Base-by-base conservation (phyloP, 2,888 invertebrate genomes). In the Dolichomitus sp. region DNA sequence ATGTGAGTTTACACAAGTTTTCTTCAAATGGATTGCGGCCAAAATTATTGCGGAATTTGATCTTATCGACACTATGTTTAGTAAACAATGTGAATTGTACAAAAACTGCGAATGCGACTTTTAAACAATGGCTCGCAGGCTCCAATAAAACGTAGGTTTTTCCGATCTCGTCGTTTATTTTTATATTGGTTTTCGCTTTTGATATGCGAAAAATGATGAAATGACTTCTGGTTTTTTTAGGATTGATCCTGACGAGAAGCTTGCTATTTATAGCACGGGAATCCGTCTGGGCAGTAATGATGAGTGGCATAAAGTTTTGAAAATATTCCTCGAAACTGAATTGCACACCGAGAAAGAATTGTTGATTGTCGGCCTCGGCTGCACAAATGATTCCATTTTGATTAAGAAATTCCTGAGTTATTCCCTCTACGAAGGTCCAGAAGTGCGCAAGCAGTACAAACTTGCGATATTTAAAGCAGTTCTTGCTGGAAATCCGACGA, bases 1-100 rank as follows among this genome's bases (percentile, higher is more conserved):
- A 93, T 92, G 57, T 92, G 94, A 76, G 96, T 0, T 88, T 90
- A 63, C 37, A 69, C n/a, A 87, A 88, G 61, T 66, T 66, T 27
- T 30, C 75, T 0, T 14, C 70, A 0, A 89, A 90, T 40, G 69
- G 72, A 17, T 40, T 82, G 7, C 80, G 86, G 4, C 84, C 74
- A 4, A 90, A 87, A 77, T 84, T 90, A 54, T 85, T 87, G 9
- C 87, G 89, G 5, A 87, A 87, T 70, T 68, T 88, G 73, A 88
- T 92, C 30, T 73, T 90, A 52, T 86, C 89, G 0, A 81, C 86
- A 4, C 84, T 89, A 0, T 92, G 92, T 79, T 79, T 80, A 3
- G 59, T 90, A 50, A 82, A 87, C 30, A 86, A 87, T 66, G 27
- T 17, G 4, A 68, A 89, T 74, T 92, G 91, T 59, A 70, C 89